Evolutionary conservation across 2,113 vertebrate species (phyloP).

Genomic region (Zosterops borbonicus): DNA sequence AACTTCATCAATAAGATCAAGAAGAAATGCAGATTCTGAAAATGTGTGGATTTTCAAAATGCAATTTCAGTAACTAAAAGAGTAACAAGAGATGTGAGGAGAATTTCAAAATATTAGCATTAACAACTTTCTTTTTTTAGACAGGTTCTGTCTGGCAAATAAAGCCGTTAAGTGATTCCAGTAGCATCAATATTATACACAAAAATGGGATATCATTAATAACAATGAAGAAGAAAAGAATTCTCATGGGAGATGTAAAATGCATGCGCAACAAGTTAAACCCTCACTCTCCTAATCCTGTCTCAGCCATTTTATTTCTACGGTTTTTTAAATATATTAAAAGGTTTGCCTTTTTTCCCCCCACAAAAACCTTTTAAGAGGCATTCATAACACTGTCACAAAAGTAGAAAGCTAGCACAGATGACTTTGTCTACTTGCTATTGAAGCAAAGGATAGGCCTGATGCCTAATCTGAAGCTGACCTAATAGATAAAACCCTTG

Average conservation of each 20-base stretch:
- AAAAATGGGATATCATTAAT: constrained; percentile 35
- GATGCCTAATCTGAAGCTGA: constrained; percentile 17
- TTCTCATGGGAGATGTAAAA: constrained; percentile 10
- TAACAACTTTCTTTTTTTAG: constrained; percentile 14
- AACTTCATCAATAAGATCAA: background rate
- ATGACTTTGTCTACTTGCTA: background rate
- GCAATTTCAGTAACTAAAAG: constrained; percentile 24
- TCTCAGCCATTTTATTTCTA: constrained; percentile 18
- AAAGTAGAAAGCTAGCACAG: constrained; percentile 9
- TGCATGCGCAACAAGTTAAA: constrained; percentile 1
- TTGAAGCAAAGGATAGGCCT: background rate
- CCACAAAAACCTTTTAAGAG: background rate
- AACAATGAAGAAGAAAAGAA: constrained; percentile 37
- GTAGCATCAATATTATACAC: constrained; percentile 42
- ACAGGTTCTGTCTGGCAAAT: constrained; percentile 43
- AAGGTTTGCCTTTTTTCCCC: background rate
- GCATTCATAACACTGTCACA: background rate
- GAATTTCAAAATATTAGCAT: constrained; percentile 45
- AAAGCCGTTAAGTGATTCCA: constrained; percentile 33
- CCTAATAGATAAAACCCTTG: constrained; percentile 16
- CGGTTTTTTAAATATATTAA: background rate
- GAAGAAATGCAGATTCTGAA: constrained; percentile 2
- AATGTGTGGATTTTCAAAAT: constrained; percentile 18
- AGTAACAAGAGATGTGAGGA: constrained; percentile 28
- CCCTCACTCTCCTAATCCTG: constrained; percentile 7